Evolutionary conservation across 92 coral and sea anemone species (phyloP).

Genomic region (Porites rus): DNA sequence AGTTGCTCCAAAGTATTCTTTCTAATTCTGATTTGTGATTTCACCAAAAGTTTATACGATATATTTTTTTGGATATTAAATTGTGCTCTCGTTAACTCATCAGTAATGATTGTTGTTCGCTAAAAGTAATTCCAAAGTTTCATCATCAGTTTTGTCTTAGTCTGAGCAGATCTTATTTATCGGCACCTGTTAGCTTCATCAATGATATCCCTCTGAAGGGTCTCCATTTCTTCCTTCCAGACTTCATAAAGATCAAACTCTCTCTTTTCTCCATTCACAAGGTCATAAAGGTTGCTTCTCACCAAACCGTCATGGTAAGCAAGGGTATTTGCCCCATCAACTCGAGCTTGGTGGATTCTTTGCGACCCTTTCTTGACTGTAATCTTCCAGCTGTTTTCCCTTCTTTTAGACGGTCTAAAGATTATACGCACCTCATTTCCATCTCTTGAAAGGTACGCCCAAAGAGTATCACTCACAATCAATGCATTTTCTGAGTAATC

Average conservation of each 20-base stretch:
- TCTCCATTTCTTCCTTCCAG: constrained; percentile 12
- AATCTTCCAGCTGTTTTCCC: background rate
- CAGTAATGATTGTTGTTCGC: no score
- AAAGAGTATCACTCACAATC: background rate
- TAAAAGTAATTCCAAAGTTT: no score
- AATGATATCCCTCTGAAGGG: background rate
- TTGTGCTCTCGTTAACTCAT: no score
- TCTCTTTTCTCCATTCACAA: constrained; percentile 19
- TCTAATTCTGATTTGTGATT: no score
- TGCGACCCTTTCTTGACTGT: background rate
- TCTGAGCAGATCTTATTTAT: background rate
- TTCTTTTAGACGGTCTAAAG: background rate
- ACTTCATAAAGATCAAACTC: constrained; percentile 5
- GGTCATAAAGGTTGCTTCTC: background rate
- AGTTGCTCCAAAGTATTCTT: no score
- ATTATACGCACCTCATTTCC: background rate
- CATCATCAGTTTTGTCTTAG: no score
- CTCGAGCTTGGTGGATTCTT: constrained; percentile 3
- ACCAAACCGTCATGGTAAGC: background rate
- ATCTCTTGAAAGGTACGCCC: background rate
- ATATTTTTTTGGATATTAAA: no score
- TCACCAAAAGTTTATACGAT: no score
- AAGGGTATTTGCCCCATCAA: constrained; percentile 8
- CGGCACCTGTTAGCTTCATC: constrained; percentile 12
- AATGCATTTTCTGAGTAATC: background rate